phyloP scores from a whole-genome alignment of 2,113 vertebrate species.

The Pelobates fuscus region DNA sequence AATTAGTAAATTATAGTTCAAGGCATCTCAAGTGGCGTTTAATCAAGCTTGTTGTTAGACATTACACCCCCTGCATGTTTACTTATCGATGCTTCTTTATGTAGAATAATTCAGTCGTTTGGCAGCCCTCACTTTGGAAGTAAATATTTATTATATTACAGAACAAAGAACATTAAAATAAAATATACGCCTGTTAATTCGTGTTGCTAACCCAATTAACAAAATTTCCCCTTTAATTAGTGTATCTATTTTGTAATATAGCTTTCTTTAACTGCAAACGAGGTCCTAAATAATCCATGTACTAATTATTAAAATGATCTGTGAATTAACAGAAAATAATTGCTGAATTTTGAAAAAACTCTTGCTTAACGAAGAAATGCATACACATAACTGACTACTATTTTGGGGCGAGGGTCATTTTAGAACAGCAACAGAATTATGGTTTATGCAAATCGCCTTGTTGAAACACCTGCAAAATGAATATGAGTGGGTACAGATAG shows the following conservation, averaged over 20 bases:
- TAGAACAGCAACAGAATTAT: too few species aligned
- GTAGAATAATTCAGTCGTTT: slow-evolving; percentile 53
- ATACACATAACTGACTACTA: too few species aligned
- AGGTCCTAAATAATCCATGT: neutral
- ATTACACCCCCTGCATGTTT: slow-evolving; percentile 58
- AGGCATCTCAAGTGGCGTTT: slow-evolving; percentile 60
- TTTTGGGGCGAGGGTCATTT: too few species aligned
- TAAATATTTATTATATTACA: slow-evolving; percentile 10
- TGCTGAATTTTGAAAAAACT: too few species aligned
- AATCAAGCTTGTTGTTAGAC: slow-evolving; percentile 62
- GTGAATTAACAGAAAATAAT: neutral
- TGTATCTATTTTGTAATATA: neutral
- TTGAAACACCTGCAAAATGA: too few species aligned
- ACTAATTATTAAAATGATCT: neutral
- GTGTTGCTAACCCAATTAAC: neutral
- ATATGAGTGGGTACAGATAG: too few species aligned
- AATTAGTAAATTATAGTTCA: slow-evolving; percentile 42
- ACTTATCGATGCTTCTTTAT: slow-evolving; percentile 62
- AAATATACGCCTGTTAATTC: neutral
- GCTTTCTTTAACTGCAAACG: neutral
- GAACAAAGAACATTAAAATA: neutral
- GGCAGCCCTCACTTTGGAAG: neutral
- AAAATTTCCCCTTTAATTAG: neutral
- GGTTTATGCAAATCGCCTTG: too few species aligned
- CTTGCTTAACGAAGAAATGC: too few species aligned